Conservation (phyloP, 2,797 vertebrate genomes). For the Oreochromis mossambicus region DNA sequence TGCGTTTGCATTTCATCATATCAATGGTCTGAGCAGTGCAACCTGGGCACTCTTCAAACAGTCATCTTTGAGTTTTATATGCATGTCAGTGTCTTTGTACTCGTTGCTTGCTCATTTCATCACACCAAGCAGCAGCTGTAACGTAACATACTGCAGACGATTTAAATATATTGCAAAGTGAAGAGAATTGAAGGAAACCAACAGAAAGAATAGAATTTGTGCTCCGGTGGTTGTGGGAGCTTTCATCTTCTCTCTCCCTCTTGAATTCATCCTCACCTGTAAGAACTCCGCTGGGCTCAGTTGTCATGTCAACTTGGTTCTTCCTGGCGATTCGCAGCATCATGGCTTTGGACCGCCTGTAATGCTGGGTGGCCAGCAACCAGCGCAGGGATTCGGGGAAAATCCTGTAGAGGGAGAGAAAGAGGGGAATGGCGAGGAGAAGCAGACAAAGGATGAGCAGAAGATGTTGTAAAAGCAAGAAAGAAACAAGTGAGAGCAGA, state of each 20-base stretch:
- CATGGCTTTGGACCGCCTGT: conserved; percentile 86
- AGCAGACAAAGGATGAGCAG: conserved; percentile 19
- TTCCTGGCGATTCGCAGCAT: conserved; percentile 86
- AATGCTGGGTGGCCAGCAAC: conserved; percentile 95
- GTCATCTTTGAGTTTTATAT: background rate
- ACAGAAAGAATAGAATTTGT: background rate
- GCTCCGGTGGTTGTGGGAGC: background rate
- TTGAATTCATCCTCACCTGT: conserved; percentile 75
- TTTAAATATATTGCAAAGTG: background rate
- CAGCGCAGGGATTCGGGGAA: conserved; percentile 96
- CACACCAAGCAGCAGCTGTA: conserved; percentile 12
- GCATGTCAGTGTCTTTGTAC: background rate
- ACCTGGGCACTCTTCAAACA: background rate
- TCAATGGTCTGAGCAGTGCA: background rate
- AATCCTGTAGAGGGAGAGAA: conserved; percentile 73
- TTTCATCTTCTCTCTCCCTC: background rate
- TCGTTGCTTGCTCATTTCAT: conserved; percentile 32
- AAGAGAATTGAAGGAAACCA: background rate
- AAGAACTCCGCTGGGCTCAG: conserved; percentile 84
- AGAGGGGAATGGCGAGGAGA: background rate
- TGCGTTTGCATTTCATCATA: conserved; percentile 34
- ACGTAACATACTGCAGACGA: background rate
- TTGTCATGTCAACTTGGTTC: conserved; percentile 82
- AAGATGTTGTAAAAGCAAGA: conserved; percentile 12
- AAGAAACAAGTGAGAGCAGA: background rate